Evolutionary conservation across 2,888 invertebrate genomes (phyloP).

Genomic region (Papilio demoleus): DNA sequence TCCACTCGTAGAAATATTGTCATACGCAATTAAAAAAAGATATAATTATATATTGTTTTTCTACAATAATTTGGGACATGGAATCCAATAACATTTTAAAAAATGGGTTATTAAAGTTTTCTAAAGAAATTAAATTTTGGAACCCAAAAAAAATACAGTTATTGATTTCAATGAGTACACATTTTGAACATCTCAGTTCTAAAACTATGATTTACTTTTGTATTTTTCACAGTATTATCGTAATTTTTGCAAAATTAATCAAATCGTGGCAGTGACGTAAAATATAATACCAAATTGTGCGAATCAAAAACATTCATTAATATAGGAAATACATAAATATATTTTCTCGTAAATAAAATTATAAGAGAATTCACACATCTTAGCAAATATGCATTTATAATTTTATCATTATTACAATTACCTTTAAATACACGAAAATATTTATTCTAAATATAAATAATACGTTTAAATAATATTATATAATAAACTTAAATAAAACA

Average conservation of each 20-base stretch:
- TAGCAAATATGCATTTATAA: neutral
- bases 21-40: neutral
- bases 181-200: too few relatives aligned
- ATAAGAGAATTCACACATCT: neutral
- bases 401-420: neutral
- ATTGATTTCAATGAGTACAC: too few relatives aligned
- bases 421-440: neutral
- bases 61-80: too few relatives aligned
- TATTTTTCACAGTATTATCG: too few relatives aligned
- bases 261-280: conserved; percentile 21
- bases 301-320: conserved; percentile 1
- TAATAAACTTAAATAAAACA: neutral
- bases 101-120: too few relatives aligned
- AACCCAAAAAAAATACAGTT: too few relatives aligned
- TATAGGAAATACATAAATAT: neutral
- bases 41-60: neutral
- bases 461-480: neutral
- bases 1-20: neutral
- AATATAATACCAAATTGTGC: conserved; percentile 16
- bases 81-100: too few relatives aligned
- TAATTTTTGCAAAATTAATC: neutral
- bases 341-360: too few relatives aligned
- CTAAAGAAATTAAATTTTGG: too few relatives aligned
- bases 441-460: neutral
- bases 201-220: too few relatives aligned